Evolutionary conservation across 2,797 vertebrate genomes (phyloP).

Genomic region (Nyctibius grandis): DNA sequence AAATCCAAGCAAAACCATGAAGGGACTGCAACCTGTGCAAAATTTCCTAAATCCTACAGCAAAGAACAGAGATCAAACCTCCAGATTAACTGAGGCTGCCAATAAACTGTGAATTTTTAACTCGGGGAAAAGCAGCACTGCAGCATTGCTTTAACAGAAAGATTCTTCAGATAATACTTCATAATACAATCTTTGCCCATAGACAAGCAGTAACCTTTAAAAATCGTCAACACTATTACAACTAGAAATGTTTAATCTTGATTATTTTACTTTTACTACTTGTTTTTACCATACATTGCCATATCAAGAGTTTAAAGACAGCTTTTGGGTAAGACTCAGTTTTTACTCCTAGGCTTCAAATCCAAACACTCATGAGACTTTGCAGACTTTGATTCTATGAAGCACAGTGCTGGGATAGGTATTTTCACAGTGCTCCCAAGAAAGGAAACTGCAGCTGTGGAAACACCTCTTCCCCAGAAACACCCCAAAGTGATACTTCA

Average conservation of each 20-base stretch:
- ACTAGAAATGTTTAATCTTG: neutral
- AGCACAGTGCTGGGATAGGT: neutral
- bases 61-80: slow-evolving; percentile 33
- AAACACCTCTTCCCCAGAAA: neutral
- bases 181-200: neutral
- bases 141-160: neutral
- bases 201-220: neutral
- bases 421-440: neutral
- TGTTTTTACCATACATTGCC: neutral
- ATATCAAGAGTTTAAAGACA: neutral
- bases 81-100: neutral
- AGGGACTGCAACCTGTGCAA: slow-evolving; percentile 2
- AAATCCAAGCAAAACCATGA: neutral
- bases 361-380: neutral
- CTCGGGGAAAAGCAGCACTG: neutral
- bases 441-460: neutral
- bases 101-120: slow-evolving; percentile 3
- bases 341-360: neutral
- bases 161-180: neutral
- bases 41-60: slow-evolving; percentile 8
- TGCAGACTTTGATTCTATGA: rapidly evolving
- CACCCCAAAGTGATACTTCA: neutral
- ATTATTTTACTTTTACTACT: neutral
- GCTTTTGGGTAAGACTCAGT: neutral
- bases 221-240: neutral